Evolutionary conservation across 2,888 invertebrate species (phyloP).

Genomic region (Andrena chrysosceles): DNA sequence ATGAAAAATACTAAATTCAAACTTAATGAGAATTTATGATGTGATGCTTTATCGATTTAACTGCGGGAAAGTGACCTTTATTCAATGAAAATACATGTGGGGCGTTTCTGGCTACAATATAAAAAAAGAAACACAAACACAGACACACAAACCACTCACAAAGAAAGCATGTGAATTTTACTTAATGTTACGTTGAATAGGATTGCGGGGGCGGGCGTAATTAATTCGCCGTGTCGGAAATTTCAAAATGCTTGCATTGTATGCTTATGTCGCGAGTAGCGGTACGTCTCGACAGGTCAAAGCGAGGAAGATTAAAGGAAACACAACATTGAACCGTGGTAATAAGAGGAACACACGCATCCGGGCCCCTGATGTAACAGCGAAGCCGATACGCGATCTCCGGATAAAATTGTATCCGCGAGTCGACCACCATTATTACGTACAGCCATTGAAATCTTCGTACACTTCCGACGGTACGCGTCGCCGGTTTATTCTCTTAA

Average conservation of each 20-base stretch:
- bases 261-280: slow-evolving; percentile 61
- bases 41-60: slow-evolving; percentile 81
- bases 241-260: slow-evolving; percentile 70
- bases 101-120: slow-evolving; percentile 70
- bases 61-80: slow-evolving; percentile 81
- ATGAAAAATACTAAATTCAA: slow-evolving; percentile 70
- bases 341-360: slow-evolving; percentile 37
- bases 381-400: slow-evolving; percentile 36
- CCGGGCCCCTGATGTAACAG: slow-evolving; percentile 55
- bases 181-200: slow-evolving; percentile 69
- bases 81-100: slow-evolving; percentile 76
- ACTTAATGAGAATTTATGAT: slow-evolving; percentile 75
- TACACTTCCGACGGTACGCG: slow-evolving; percentile 49
- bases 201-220: slow-evolving; percentile 74
- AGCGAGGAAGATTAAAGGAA: slow-evolving; percentile 10
- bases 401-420: slow-evolving; percentile 44
- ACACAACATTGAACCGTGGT: slow-evolving; percentile 25
- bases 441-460: slow-evolving; percentile 52
- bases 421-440: slow-evolving; percentile 35
- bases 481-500: slow-evolving; percentile 61
- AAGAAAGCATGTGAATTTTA: slow-evolving; percentile 67
- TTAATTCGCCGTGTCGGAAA: slow-evolving; percentile 71
- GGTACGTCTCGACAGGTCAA: slow-evolving; percentile 37
- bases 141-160: slow-evolving; percentile 1
- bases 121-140: not conserved